Conservation (phyloP, 2,113 vertebrate species). For the Sus scrofa region DNA sequence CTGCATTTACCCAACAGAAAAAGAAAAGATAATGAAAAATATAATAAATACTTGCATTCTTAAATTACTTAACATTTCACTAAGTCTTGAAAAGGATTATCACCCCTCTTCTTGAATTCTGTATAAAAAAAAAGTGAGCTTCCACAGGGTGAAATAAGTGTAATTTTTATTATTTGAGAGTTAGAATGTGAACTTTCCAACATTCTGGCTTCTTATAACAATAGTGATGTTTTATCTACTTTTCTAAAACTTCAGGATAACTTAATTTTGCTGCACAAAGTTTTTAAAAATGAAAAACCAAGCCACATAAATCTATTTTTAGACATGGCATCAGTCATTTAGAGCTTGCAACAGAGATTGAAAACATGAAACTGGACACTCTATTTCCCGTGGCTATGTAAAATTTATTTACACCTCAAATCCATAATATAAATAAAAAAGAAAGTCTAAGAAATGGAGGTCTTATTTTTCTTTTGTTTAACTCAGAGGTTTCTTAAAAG, state of each 20-base stretch:
- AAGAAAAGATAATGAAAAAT: constrained; percentile 83
- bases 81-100: constrained; percentile 75
- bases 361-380: constrained; percentile 86
- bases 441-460: constrained; percentile 47
- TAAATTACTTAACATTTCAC: constrained; percentile 71
- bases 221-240: constrained; percentile 43
- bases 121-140: constrained; percentile 2
- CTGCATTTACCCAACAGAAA: constrained; percentile 70
- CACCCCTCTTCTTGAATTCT: constrained; percentile 66
- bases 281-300: constrained; percentile 66
- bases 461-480: constrained; percentile 30
- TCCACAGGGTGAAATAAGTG: constrained; percentile 54
- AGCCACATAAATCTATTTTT: constrained; percentile 82
- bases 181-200: background rate
- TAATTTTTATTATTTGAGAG: constrained; percentile 65
- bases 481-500: background rate
- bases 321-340: constrained; percentile 75
- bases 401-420: constrained; percentile 84
- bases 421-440: constrained; percentile 58
- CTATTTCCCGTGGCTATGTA: constrained; percentile 82
- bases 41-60: constrained; percentile 66
- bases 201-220: constrained; percentile 53
- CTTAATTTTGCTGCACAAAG: constrained; percentile 58
- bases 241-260: constrained; percentile 41
- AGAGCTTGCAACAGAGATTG: constrained; percentile 84